Conservation (phyloP, 2,888 invertebrate species). For the Chrysotoxum bicinctum region DNA sequence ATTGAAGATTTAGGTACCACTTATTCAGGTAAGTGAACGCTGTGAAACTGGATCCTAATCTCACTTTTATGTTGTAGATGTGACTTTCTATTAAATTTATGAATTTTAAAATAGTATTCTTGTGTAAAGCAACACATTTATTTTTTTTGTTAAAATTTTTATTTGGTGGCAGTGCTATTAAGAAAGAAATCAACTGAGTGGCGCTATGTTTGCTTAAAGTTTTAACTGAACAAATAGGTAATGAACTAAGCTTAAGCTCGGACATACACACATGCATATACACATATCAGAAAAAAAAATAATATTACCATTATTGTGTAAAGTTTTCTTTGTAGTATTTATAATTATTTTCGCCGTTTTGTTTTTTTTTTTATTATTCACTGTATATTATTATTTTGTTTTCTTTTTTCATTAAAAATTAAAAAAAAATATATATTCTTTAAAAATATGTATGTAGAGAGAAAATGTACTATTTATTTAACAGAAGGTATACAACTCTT, state of each 20-base stretch:
- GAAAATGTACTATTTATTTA: conserved; percentile 60
- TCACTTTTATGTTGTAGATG: conserved; percentile 17
- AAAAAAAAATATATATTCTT: background rate
- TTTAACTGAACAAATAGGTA: background rate
- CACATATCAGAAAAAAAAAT: conserved; percentile 56
- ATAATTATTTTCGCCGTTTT: conserved; percentile 42
- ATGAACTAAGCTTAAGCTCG: conserved; percentile 15
- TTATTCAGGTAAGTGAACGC: background rate
- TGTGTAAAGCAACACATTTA: background rate
- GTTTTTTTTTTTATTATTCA: conserved; percentile 28
- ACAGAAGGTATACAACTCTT: conserved; percentile 37
- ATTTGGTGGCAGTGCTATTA: conserved; percentile 50
- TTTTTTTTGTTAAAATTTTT: conserved; percentile 1
- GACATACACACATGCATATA: conserved; percentile 37
- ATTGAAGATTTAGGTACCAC: background rate
- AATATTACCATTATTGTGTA: conserved; percentile 38
- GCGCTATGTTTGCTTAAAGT: conserved; percentile 4
- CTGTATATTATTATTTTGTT: conserved; percentile 50
- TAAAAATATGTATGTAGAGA: conserved; percentile 29
- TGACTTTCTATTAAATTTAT: background rate
- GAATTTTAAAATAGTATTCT: conserved; percentile 1
- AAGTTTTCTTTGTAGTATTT: conserved; percentile 44
- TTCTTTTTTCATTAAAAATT: conserved; percentile 23
- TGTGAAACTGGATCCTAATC: background rate
- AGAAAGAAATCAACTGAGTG: conserved; percentile 46